Evolutionary conservation across 2,113 vertebrate genomes (phyloP), one percentile per base, ranked within the genome.

Genomic region (Steatornis caripensis): DNA sequence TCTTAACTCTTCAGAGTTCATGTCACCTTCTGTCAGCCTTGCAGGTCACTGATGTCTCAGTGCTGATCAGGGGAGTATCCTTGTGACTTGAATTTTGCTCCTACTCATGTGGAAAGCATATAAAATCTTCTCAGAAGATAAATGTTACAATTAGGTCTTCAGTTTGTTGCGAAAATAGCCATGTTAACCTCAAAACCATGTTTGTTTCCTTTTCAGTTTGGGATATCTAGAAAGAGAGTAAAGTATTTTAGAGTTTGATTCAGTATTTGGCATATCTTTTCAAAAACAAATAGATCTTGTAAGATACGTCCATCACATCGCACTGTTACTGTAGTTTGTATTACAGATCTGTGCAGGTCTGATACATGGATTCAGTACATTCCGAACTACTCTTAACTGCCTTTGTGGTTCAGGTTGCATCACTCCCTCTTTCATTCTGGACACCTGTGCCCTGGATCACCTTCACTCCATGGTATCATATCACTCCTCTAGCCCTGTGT

Each of bases 31-130:
- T n/a, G 11, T 21, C 51, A 37, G 20, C 23, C 34, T 58, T 54
- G 32, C 26, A 58, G 24, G 20, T 55, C 29, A 39, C 12, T 64
- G 24, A 20, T 53, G 23, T 51, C 68, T 43, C 23, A 61, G 0
- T 46, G 29, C 16, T 81, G 36, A 51, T 9, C 10, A 12, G 5
- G 20, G 16, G 20, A 5, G 9, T 53, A 26, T 57, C 8, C 14
- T 34, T 66, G 9, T 32, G n/a, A 22, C 29, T 85, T 75, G 12
- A 82, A 41, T 93, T 93, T 92, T 90, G 2, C 18, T 11, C 6
- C 0, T 0, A 11, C 27, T 49, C 17, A 9, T 4, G 9, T 32
- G 15, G 7, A 49, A 57, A 61, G 1, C 12, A 24, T 53, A 82
- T 32, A 10, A 74, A 70, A 78, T 22, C 15, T 15, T 93, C 16